Evolutionary conservation across 2,888 invertebrate genomes (phyloP).

Genomic region (Eupithecia vulgata): DNA sequence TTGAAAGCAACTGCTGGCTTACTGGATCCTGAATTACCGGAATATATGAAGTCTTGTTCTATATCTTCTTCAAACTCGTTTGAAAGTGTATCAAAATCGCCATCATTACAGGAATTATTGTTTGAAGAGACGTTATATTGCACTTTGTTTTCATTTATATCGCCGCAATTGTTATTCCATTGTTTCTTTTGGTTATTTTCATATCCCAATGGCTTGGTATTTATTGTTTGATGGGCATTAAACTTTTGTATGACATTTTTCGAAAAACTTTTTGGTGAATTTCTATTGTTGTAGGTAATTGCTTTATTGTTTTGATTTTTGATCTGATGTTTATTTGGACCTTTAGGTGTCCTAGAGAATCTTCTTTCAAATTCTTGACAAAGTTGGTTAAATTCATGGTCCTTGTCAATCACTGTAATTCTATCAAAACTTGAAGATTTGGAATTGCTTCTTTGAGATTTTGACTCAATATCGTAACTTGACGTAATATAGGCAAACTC

Average conservation of each 20-base stretch:
- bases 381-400: conserved; percentile 52
- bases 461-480: conserved; percentile 59
- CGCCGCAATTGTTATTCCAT: conserved; percentile 25
- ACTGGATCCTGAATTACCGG: conserved; percentile 44
- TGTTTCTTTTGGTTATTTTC: conserved; percentile 23
- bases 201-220: conserved; percentile 18
- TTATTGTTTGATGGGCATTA: conserved; percentile 2
- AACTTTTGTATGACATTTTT: not conserved
- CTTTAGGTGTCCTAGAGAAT: conserved; percentile 40
- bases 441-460: conserved; percentile 53
- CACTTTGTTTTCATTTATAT: conserved; percentile 19
- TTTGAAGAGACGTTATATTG: conserved; percentile 10
- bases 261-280: not conserved
- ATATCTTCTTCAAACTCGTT: conserved; percentile 8
- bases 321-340: conserved; percentile 35
- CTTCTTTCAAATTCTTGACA: conserved; percentile 49
- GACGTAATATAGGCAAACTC: conserved; percentile 68
- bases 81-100: not conserved
- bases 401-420: conserved; percentile 70
- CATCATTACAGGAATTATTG: conserved; percentile 5
- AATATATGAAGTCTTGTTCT: conserved; percentile 37
- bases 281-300: conserved; percentile 25
- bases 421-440: conserved; percentile 68
- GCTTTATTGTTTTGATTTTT: conserved; percentile 29
- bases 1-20: conserved; percentile 39